Base-by-base conservation (phyloP, 2,113 vertebrate species). In the Corythornis cristatus region DNA sequence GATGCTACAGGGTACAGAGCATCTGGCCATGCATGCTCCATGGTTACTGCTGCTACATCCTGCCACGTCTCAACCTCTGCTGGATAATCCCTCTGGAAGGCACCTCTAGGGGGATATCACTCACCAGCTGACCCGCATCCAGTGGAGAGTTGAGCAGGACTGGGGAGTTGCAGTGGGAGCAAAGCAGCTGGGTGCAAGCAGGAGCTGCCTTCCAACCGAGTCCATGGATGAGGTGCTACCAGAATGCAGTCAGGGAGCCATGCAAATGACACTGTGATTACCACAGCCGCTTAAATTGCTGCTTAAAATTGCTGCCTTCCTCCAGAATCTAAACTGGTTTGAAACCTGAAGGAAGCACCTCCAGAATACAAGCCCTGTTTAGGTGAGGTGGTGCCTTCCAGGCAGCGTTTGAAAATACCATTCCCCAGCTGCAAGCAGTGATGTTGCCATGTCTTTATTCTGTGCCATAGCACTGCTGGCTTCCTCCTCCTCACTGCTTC, bases 41-140 rank as follows among this genome's bases (percentile, higher is more conserved):
- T 1, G 26, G 15, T 19, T 28, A 2, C 54, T 7, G 92, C 56
- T 0, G 5, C 71, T 51, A 20, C 21, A 2, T 40, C 80, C 85
- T 25, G 85, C 88, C 35, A 57, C 4, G 1, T 58, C 82, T 43
- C 68, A 18, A 68, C 76, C 70, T 46, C 48, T 1, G 2, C 72
- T 6, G 2, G 2, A 0, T 2, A 11, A 50, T 8, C 51, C 19
- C 35, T 46, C 66, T 9, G 0, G 9, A 3, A 45, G 58, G 73
- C 77, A 67, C 68, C 46, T 68, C 83, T 70, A 3, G 0, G 22
- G 35, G 64, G 65, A 20, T 43, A 13, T 1, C 1, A 4, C 62
- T 56, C 66, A 19, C 2, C 5, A 1, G 19, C 56, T 29, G 72
- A 37, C 5, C 72, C 58, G 5, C 4, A 5, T 29, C 83, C 82